Conservation (phyloP, 2,888 invertebrate genomes). For the Andricus quercusramuli region DNA sequence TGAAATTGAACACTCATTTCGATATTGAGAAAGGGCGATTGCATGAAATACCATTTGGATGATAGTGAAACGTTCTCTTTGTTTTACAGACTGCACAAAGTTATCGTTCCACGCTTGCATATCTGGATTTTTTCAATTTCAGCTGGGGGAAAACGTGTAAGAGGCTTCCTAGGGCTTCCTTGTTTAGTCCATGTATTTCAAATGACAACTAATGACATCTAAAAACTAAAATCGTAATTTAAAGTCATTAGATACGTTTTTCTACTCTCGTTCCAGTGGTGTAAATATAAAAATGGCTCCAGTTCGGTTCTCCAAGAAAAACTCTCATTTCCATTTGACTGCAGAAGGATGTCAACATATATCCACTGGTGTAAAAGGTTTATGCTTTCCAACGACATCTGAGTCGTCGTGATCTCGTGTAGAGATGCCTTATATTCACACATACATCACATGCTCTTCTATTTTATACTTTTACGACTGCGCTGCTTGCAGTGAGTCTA, state of each 20-base stretch:
- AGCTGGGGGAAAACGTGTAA: not conserved
- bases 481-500: not conserved
- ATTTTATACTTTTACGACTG: not conserved
- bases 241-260: no score
- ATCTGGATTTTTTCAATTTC: no score
- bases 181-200: no score
- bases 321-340: constrained; percentile 1
- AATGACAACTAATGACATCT: no score
- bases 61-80: not conserved
- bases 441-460: constrained; percentile 16
- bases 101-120: not conserved
- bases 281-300: not conserved
- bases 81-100: not conserved
- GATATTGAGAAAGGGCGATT: not conserved
- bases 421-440: constrained; percentile 11
- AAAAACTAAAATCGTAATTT: no score
- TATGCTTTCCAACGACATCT: constrained; percentile 19
- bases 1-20: constrained; percentile 26
- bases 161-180: no score
- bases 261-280: no score
- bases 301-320: not conserved
- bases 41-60: not conserved
- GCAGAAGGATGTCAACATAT: constrained; percentile 1
- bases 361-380: constrained; percentile 8
- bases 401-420: constrained; percentile 12